A percentile compares a stretch with the other conserved stretches of the same genome.
Conservation (phyloP, 2,888 invertebrate genomes). For the Psylliodes chrysocephalus region DNA sequence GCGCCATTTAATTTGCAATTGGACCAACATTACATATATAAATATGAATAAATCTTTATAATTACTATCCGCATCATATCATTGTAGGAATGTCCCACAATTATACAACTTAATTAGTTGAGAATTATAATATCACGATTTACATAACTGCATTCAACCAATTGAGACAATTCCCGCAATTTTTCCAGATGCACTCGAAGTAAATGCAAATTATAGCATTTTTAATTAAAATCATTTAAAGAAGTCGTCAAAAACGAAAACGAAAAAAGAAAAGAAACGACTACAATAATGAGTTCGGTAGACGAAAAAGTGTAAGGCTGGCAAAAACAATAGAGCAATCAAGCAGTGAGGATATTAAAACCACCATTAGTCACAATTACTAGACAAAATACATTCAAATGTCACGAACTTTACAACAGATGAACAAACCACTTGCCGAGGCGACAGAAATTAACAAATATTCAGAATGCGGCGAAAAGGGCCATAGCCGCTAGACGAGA, state of each 20-base stretch:
- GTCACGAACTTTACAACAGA: constrained; percentile 49
- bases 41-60: too few species aligned
- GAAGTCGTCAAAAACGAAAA: background rate
- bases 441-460: constrained; percentile 34
- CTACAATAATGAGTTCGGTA: constrained; percentile 5
- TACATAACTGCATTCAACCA: background rate
- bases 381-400: constrained; percentile 49
- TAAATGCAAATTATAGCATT: constrained; percentile 8
- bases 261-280: too few species aligned
- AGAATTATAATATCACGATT: too few species aligned
- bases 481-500: background rate
- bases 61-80: too few species aligned
- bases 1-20: too few species aligned
- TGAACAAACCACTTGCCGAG: constrained; percentile 45
- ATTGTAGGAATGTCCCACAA: too few species aligned
- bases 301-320: constrained; percentile 26
- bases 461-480: constrained; percentile 1
- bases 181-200: background rate
- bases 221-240: constrained; percentile 7
- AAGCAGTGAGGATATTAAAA: constrained; percentile 53
- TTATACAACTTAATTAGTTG: too few species aligned
- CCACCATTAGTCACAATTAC: constrained; percentile 55
- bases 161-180: background rate
- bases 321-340: constrained; percentile 54
- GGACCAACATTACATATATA: too few species aligned